phyloP scores from a whole-genome alignment of 2,888 invertebrate genomes.

The Machimus atricapillus region DNA sequence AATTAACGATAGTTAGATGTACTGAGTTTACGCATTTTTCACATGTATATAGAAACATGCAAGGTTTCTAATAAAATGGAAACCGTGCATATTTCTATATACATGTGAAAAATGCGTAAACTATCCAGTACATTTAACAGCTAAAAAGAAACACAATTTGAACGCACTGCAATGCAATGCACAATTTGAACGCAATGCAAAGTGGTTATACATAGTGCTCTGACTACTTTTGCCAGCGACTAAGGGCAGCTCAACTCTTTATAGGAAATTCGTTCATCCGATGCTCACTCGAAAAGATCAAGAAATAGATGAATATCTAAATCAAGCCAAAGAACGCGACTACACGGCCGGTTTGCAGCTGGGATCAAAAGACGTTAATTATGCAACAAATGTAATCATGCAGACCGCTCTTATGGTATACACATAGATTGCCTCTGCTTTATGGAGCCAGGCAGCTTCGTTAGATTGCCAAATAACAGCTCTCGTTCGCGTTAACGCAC shows the following conservation, averaged over 20 bases:
- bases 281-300: slow-evolving; percentile 87
- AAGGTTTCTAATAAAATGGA: slow-evolving; percentile 97
- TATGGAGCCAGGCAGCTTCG: slow-evolving; percentile 24
- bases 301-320: slow-evolving; percentile 95
- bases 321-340: slow-evolving; percentile 91
- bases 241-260: slow-evolving; percentile 93
- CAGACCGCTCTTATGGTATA: slow-evolving; percentile 91
- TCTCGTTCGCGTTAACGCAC: slow-evolving; percentile 13
- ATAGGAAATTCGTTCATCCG: slow-evolving; percentile 96
- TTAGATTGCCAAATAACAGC: slow-evolving; percentile 32
- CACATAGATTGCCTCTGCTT: slow-evolving; percentile 46
- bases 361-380: slow-evolving; percentile 89
- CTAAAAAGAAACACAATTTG: too few species aligned
- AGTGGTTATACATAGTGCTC: slow-evolving; percentile 89
- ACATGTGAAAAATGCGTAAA: slow-evolving; percentile 94
- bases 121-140: slow-evolving; percentile 99
- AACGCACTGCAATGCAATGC: too few species aligned
- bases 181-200: slow-evolving; percentile 98
- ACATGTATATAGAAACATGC: slow-evolving; percentile 92
- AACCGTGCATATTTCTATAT: slow-evolving; percentile 96
- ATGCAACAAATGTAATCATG: slow-evolving; percentile 87
- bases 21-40: slow-evolving; percentile 98
- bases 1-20: too few species aligned
- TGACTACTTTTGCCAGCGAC: slow-evolving; percentile 97
- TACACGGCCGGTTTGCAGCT: slow-evolving; percentile 89